phyloP scores from a whole-genome alignment of 2,888 invertebrate genomes.

The Noctua fimbriata region DNA sequence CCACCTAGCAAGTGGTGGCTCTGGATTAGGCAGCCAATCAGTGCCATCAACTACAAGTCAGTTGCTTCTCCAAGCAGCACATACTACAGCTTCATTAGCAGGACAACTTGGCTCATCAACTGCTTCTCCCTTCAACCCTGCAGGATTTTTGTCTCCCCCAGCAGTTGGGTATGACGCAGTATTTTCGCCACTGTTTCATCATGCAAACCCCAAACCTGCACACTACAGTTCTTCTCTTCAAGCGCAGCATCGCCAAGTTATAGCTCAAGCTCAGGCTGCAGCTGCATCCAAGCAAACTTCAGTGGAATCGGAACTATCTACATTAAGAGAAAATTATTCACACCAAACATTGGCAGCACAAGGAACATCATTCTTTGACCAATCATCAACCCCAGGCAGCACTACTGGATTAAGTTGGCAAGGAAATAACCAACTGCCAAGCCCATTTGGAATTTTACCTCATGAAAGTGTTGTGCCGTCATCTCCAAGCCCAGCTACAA shows the following conservation, averaged over 20 bases:
- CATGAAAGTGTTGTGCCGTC: constrained; percentile 94
- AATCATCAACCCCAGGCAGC: constrained; percentile 89
- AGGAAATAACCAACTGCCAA: constrained; percentile 92
- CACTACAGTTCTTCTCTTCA: constrained; percentile 92
- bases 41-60: constrained; percentile 92
- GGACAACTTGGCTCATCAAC: constrained; percentile 91
- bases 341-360: constrained; percentile 91
- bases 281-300: constrained; percentile 90
- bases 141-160: constrained; percentile 93
- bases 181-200: constrained; percentile 95
- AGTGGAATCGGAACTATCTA: constrained; percentile 90
- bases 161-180: constrained; percentile 95
- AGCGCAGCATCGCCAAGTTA: constrained; percentile 93
- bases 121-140: constrained; percentile 92
- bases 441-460: constrained; percentile 94
- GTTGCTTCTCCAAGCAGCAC: constrained; percentile 92
- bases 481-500: constrained; percentile 91
- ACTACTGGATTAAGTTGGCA: constrained; percentile 92
- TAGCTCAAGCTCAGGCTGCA: constrained; percentile 90
- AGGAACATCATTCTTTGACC: constrained; percentile 92
- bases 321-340: constrained; percentile 91
- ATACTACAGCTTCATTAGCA: constrained; percentile 91
- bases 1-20: constrained; percentile 91
- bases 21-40: constrained; percentile 88
- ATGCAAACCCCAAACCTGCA: constrained; percentile 93